Evolutionary conservation across 2,888 invertebrate species (phyloP).

Genomic region (Spisula solida): DNA sequence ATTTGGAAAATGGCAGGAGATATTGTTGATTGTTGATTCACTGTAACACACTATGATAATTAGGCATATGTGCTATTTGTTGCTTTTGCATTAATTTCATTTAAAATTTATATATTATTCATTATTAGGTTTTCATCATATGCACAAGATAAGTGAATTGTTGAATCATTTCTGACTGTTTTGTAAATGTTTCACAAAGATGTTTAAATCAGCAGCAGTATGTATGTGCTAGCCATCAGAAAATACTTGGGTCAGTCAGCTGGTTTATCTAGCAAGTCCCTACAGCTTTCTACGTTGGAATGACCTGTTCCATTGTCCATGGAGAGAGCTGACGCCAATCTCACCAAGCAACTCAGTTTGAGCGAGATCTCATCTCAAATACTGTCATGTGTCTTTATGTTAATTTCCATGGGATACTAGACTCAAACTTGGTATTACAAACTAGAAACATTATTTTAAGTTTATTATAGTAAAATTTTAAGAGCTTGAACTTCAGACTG

Average conservation of each 20-base stretch:
- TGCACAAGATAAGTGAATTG: neutral
- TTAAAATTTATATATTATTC: neutral
- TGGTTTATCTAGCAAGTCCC: neutral
- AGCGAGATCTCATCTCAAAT: too few relatives aligned
- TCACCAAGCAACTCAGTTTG: too few relatives aligned
- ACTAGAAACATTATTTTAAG: too few relatives aligned
- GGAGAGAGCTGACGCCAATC: too few relatives aligned
- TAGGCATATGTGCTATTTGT: neutral
- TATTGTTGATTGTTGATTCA: neutral
- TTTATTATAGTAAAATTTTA: too few relatives aligned
- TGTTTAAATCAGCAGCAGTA: neutral
- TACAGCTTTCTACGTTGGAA: neutral
- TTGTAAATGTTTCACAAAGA: neutral
- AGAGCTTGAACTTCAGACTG: too few relatives aligned
- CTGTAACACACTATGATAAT: neutral
- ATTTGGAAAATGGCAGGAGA: neutral
- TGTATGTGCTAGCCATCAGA: neutral
- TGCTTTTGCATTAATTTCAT: neutral
- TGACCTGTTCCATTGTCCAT: neutral
- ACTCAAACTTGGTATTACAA: too few relatives aligned
- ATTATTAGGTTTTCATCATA: neutral
- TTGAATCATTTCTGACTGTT: neutral
- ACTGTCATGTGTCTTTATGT: too few relatives aligned
- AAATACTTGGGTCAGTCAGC: neutral
- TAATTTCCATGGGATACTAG: too few relatives aligned